Percentiles rank a stretch among this genome's conserved stretches.
Conservation (phyloP, 2,888 invertebrate genomes). For the Theretra japonica region DNA sequence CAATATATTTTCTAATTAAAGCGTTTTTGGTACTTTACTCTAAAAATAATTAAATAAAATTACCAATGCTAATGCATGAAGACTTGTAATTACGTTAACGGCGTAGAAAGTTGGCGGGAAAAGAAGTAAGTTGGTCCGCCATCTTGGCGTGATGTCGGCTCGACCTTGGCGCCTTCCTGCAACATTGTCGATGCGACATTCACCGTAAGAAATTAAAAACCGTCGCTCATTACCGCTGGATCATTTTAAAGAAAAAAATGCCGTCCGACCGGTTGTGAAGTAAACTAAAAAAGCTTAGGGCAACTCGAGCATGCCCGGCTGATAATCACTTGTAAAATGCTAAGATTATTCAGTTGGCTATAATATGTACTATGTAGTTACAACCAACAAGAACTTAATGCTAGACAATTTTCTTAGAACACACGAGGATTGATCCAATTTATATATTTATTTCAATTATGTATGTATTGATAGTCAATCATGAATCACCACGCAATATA, state of each 20-base stretch:
- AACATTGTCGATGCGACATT: conserved; percentile 25
- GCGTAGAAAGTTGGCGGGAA: conserved; percentile 51
- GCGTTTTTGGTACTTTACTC: too few relatives aligned
- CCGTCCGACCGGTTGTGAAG: conserved; percentile 3
- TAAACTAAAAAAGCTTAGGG: conserved; percentile 19
- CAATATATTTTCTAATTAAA: too few relatives aligned
- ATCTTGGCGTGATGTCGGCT: conserved; percentile 47
- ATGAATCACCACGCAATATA: too few relatives aligned
- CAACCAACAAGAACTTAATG: too few relatives aligned
- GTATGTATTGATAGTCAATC: too few relatives aligned
- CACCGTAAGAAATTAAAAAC: conserved; percentile 27
- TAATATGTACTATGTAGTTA: too few relatives aligned
- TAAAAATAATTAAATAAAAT: background rate
- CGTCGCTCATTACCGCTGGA: conserved; percentile 23
- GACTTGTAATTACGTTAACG: background rate
- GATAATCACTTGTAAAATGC: conserved; percentile 16
- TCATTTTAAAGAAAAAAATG: conserved; percentile 14
- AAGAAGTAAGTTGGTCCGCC: conserved; percentile 46
- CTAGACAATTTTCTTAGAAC: too few relatives aligned
- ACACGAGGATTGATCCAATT: too few relatives aligned
- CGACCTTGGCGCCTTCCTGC: conserved; percentile 54
- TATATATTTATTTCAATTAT: too few relatives aligned
- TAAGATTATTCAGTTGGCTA: conserved; percentile 14
- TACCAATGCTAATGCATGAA: background rate
- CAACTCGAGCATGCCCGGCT: conserved; percentile 10